A percentile compares a stretch with the other conserved stretches of the same genome.
Evolutionary conservation across 2,797 vertebrate species (phyloP).

Genomic region (Bradypodion ventrale): DNA sequence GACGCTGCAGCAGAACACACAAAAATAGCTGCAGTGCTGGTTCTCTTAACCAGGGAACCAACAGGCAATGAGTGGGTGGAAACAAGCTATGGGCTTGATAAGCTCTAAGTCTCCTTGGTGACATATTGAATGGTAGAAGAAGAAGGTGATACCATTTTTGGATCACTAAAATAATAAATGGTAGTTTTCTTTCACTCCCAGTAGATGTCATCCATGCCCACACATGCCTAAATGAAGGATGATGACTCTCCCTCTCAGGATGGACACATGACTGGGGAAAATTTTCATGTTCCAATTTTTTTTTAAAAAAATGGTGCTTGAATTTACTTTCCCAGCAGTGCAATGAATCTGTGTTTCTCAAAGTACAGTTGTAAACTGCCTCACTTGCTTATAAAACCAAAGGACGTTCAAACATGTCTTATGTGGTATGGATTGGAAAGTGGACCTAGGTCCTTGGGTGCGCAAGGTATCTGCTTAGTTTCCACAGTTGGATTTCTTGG

Average conservation of each 20-base stretch:
- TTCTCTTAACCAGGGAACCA: not conserved
- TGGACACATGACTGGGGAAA: not conserved
- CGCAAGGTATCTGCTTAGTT: not conserved
- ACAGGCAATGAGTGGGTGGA: not conserved
- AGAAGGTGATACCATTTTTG: no score
- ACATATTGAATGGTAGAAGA: not conserved
- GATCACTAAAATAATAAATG: not conserved
- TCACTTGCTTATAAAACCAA: not conserved
- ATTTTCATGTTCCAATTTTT: not conserved
- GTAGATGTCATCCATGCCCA: slow-evolving; percentile 15
- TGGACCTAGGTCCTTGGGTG: not conserved
- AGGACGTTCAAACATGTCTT: not conserved
- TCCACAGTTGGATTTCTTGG: not conserved
- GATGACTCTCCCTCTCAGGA: not conserved
- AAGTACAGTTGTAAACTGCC: not conserved
- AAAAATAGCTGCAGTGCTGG: not conserved
- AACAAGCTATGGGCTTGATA: not conserved
- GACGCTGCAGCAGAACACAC: not conserved
- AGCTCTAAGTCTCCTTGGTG: not conserved
- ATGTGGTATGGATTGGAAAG: not conserved
- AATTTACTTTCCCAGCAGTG: not conserved
- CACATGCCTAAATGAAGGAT: not conserved
- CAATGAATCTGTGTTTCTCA: not conserved
- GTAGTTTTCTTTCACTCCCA: not conserved
- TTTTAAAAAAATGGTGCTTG: not conserved